Base-by-base conservation (phyloP, 2,888 invertebrate species). In the Vanessa cardui region DNA sequence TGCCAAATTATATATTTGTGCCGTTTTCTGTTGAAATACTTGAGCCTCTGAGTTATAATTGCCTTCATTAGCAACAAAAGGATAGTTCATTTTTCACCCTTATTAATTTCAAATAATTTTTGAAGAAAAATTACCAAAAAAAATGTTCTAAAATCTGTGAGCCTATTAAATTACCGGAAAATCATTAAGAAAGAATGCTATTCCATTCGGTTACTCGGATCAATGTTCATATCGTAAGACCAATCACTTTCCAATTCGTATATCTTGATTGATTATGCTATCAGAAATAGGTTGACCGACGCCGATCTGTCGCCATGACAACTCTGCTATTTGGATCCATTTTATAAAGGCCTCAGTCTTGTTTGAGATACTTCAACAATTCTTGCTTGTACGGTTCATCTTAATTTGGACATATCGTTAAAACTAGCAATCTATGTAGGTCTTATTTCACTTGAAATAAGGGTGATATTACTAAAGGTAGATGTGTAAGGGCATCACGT, bases 261-360 rank as follows among this genome's bases (percentile, higher is more conserved):
- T 18, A 77, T 75, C 76, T 83, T 86, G 87, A 88, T 88, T 83
- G 87, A 89, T 88, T 39, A 16, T 79, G 79, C 80, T 75, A 80
- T 86, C 84, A 84, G 78, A 78, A 78, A 83, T 81, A 78, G 81
- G 82, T 82, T 83, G 84, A 85, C 84, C 83, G 47, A 60, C 26
- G 60, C 47, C 33, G 79, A 81, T 78, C 77, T 73, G 82, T 84
- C 76, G 76, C 74, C 79, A 80, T 80, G 77, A 73, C 78, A 67
- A 71, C 70, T 21, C n/a, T 65, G 72, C 81, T 83, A 18, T n/a
- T 16, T 18, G n/a, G 9, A 56, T 18, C 82, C 73, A 63, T 65
- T 58, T 50, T 39, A 44, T 45, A 26, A 33, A 39, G 50, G 26
- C 26, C 49, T 18, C n/a, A 6, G 20, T 49, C n/a, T 33, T 15